Evolutionary conservation across 2,113 vertebrate species (phyloP), one percentile per base, ranked within the genome.

Genomic region (mouse (Mus musculus)): DNA sequence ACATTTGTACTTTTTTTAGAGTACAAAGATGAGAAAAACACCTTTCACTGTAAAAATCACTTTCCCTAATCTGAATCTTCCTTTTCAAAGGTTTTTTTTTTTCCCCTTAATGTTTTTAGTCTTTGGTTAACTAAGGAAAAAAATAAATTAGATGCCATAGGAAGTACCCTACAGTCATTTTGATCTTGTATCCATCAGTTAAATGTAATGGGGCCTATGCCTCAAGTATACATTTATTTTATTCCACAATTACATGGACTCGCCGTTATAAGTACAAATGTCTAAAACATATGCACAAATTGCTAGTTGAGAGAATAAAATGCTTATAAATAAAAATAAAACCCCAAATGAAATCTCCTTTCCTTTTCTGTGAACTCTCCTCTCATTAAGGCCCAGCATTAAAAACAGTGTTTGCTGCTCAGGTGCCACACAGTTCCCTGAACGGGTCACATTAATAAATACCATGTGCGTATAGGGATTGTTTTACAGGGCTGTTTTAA

Each of bases 401-500:
- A 94, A 93, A 95, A 77, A 80, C 12, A 13, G 11, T 52, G 33
- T 39, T 3, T n/a, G 54, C 65, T 81, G 42, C 77, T 86, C 84
- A 10, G 81, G 67, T 93, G 67, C 42, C 8, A 0, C 42, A 59
- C 30, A 96, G 80, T 88, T 85, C 87, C 88, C 96, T 87, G 36
- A 78, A 17, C 77, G 49, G 42, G 14, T 75, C 54, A 20, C 28
- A 59, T 77, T 92, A 78, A 96, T 93, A 91, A 95, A 97, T 80
- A 80, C 59, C 17, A 17, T 59, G 30, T 65, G 42, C 1, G 9
- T 82, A 7, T 56, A 73, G 54, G 72, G 73, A 88, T 96, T 93
- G 77, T 93, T 93, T 94, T 88, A 92, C 95, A 95, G 95, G 76
- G 52, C 78, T 77, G 71, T 91, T 95, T 93, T 49, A 88, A 87